Conservation (phyloP, 2,888 invertebrate species). For the Lepidonotus clava region DNA sequence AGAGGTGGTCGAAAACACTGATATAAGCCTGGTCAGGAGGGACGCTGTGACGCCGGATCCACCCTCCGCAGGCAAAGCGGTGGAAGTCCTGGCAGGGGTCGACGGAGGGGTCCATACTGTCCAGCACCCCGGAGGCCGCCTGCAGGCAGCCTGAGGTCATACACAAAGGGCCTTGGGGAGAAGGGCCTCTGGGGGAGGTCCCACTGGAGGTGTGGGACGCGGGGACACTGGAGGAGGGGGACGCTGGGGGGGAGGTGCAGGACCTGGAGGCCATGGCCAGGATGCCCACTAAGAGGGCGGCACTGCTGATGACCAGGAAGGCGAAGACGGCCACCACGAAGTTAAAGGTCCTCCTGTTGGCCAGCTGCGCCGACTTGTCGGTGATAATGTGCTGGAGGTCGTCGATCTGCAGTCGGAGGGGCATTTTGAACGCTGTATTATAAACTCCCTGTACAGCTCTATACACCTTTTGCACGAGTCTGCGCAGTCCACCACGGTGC, state of each 20-base stretch:
- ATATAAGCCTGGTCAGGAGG: constrained; percentile 80
- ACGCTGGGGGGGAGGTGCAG: neutral
- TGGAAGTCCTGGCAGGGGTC: constrained; percentile 82
- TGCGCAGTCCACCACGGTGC: too few relatives aligned
- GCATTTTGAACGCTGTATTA: too few relatives aligned
- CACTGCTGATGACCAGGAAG: constrained; percentile 28
- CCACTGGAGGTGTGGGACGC: neutral
- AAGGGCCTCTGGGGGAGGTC: neutral
- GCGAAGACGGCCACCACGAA: constrained; percentile 29
- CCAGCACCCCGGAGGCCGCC: constrained; percentile 53
- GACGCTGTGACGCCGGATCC: constrained; percentile 81
- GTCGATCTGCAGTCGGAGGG: constrained; percentile 46
- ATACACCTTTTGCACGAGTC: too few relatives aligned
- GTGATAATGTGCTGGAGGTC: constrained; percentile 58
- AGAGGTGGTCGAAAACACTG: constrained; percentile 81
- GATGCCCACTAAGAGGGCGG: neutral
- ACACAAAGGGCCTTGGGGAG: neutral
- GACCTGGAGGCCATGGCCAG: neutral
- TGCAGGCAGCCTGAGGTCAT: constrained; percentile 56
- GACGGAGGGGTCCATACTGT: constrained; percentile 59
- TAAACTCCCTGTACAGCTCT: too few relatives aligned
- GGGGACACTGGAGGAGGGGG: neutral
- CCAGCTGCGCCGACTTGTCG: constrained; percentile 51
- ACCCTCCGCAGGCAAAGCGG: constrained; percentile 83
- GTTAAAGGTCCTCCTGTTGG: constrained; percentile 39